Percentiles rank a stretch among this genome's conserved stretches.
These are phyloP conservation scores for Leptinotarsa lineolata DNA, from an alignment of 1,140 invertebrate genomes.

Conservation along the genomic window DNA sequence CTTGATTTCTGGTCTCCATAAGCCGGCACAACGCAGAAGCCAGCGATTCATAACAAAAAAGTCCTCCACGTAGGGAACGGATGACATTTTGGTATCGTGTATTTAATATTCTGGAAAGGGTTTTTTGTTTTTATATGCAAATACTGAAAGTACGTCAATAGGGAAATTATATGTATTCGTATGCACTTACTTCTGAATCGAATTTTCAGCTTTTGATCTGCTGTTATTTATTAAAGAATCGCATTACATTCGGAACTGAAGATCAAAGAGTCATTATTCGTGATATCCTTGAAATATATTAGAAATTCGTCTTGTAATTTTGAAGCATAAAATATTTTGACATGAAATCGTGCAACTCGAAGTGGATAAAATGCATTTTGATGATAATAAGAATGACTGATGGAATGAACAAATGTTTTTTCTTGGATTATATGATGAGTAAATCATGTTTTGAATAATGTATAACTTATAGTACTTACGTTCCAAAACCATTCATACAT, in stretches of 20 bases:
- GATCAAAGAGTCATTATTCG: neutral
- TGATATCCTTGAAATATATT: neutral
- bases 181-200: neutral
- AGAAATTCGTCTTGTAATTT: neutral
- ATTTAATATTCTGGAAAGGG: neutral
- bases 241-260: conserved; percentile 1
- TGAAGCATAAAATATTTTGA: neutral
- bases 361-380: neutral
- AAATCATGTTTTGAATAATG: no score
- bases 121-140: neutral
- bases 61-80: conserved; percentile 41
- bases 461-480: no score
- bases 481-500: no score
- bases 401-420: conserved; percentile 21
- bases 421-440: no score
- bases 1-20: conserved; percentile 42
- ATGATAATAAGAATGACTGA: conserved; percentile 40
- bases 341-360: neutral
- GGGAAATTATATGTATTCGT: neutral
- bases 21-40: conserved; percentile 45
- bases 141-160: neutral
- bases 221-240: neutral
- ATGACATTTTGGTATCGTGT: neutral
- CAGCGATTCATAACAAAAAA: conserved; percentile 46
- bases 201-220: neutral